phyloP scores from a whole-genome alignment of 2,113 vertebrate species.

The Chaetodon trifascialis region DNA sequence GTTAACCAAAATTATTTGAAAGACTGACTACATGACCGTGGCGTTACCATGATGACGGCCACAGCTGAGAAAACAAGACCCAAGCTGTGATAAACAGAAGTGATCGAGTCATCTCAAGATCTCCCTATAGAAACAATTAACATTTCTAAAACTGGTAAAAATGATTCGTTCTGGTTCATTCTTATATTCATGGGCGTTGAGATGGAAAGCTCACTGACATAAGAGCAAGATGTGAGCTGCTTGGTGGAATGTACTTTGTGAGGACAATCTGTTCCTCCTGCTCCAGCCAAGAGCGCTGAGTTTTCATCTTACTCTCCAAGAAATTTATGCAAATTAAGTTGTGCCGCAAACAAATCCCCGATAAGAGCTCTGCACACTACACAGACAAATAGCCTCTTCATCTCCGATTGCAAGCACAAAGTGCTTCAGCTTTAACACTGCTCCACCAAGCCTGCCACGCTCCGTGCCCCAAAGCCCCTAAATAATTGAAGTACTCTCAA shows the following conservation, averaged over 20 bases:
- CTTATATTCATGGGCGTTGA: neutral
- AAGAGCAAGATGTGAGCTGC: conserved; percentile 7
- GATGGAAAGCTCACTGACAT: conserved; percentile 30
- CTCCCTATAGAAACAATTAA: neutral
- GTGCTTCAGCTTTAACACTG: conserved; percentile 54
- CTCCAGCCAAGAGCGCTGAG: conserved; percentile 55
- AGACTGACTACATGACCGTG: neutral
- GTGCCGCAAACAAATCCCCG: conserved; percentile 71
- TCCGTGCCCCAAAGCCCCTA: conserved; percentile 55
- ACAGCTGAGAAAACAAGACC: neutral
- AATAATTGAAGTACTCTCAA: conserved; percentile 62
- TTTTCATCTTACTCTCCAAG: conserved; percentile 65
- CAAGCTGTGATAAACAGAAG: neutral
- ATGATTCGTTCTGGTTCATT: neutral
- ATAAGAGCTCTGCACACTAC: conserved; percentile 66
- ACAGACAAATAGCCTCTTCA: conserved; percentile 77
- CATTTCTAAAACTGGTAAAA: too few relatives aligned
- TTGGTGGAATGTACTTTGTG: conserved; percentile 32
- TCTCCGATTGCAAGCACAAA: conserved; percentile 66
- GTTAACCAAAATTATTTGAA: too few relatives aligned
- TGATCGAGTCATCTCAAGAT: neutral
- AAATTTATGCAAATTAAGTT: conserved; percentile 76
- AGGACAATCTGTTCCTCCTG: conserved; percentile 50
- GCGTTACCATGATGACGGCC: too few relatives aligned
- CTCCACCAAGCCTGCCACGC: conserved; percentile 39